Conservation (phyloP, 2,888 invertebrate species). For the Ganaspis brasiliensis region DNA sequence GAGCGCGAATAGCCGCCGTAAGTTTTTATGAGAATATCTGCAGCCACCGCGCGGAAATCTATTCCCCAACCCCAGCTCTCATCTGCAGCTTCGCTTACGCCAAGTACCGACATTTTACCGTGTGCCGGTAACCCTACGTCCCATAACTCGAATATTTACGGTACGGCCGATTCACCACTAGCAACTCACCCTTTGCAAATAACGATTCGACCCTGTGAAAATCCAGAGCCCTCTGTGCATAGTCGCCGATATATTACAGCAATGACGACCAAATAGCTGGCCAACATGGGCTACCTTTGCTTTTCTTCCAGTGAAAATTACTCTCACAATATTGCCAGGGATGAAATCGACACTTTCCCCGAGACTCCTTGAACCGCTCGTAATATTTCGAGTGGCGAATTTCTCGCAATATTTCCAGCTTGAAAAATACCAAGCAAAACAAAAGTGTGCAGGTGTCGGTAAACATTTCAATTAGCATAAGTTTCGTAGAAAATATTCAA, state of each 20-base stretch:
- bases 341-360: conserved; percentile 33
- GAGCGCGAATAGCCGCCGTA: conserved; percentile 59
- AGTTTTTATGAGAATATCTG: conserved; percentile 64
- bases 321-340: neutral
- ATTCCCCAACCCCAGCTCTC: conserved; percentile 43
- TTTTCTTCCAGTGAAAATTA: conserved; percentile 14
- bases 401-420: neutral
- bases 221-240: conserved; percentile 53
- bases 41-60: conserved; percentile 50
- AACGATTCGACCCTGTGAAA: conserved; percentile 59
- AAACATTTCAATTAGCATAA: too few relatives aligned
- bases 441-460: too few relatives aligned
- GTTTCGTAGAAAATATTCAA: too few relatives aligned
- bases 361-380: neutral
- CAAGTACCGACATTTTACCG: conserved; percentile 33
- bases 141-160: conserved; percentile 66
- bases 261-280: conserved; percentile 13
- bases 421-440: neutral
- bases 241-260: conserved; percentile 13
- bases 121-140: conserved; percentile 53
- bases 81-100: conserved; percentile 23
- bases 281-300: conserved; percentile 16
- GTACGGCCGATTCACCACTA: conserved; percentile 59
- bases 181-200: conserved; percentile 57
- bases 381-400: neutral